Conservation (phyloP, 2,113 vertebrate genomes). For the Actinemys pallida region DNA sequence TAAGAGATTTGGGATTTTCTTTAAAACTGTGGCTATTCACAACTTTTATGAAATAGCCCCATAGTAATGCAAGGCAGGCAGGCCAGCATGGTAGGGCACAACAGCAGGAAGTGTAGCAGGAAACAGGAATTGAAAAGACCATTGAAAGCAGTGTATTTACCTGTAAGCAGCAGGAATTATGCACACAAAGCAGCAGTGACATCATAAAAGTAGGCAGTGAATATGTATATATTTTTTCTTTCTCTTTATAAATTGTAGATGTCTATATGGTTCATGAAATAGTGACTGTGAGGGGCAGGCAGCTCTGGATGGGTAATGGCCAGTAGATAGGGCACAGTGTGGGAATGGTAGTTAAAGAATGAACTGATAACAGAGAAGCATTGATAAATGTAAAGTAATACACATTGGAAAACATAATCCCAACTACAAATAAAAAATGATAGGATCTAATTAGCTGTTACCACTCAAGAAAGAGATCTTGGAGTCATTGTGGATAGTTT, state of each 20-base stretch:
- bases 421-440: neutral
- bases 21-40: neutral
- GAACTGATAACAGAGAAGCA: neutral
- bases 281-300: neutral
- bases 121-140: neutral
- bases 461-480: neutral
- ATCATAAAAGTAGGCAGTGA: neutral
- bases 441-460: neutral
- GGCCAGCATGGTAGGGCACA: neutral
- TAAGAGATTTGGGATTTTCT: neutral
- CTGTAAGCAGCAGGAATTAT: neutral
- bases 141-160: neutral
- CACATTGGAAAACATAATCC: neutral
- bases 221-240: neutral
- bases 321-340: neutral
- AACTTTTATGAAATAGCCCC: neutral
- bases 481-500: neutral
- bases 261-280: neutral
- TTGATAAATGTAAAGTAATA: neutral
- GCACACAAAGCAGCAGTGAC: neutral
- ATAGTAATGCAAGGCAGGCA: neutral
- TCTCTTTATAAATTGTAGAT: neutral
- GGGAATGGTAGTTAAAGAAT: neutral
- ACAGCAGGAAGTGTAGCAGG: conserved; percentile 5
- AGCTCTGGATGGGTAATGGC: neutral